Base-by-base conservation (phyloP, 2,888 invertebrate genomes). In the Xanthostigma xanthostigma region DNA sequence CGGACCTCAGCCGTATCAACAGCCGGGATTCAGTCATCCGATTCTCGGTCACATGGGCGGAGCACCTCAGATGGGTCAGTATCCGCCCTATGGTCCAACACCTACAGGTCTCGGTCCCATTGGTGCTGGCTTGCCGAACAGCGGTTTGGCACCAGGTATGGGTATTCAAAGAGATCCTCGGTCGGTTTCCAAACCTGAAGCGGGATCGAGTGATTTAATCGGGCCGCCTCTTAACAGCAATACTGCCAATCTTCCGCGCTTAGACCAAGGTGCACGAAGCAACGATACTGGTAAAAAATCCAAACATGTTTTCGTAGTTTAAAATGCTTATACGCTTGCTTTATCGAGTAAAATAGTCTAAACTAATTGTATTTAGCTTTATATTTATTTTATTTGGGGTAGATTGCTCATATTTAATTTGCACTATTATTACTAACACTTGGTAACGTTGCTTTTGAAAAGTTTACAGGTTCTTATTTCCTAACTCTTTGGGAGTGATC, bases 21-120 rank as follows among this genome's bases (percentile, higher is more conserved):
- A 81, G 63, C 76, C 76, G 54, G 79, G 79, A 61, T 84, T 80
- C 67, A 75, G 72, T 51, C 84, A 85, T 67, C 82, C 83, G 1
- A 79, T 81, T 60, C 76, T 85, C 67, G 78, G 80, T 2, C 75
- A 75, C 58, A 63, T 68, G 12, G 67, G 70, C 64, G 71, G 67
- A 1, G 46, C 46, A 40, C 70, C 70, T 36, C 67, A 70, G 58
- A 64, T 72, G 54, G 68, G 69, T 9, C 73, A 73, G 51, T 71
- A 68, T 55, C 63, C 69, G 34, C 69, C 72, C 3, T 73, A 72
- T 61, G 71, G 72, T 57, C 27, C 27, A 27, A 27, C 27, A 27
- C 6, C 27, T 27, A 59, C 62, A 53, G 63, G 62, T 17, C 60
- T 70, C 54, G 69, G 69, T 44, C 58, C 62, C 41, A 67, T 65